Percentiles rank a stretch among this genome's conserved stretches.
phyloP scores from a whole-genome alignment of 2,888 invertebrate genomes.

The Andricus quercusramuli region DNA sequence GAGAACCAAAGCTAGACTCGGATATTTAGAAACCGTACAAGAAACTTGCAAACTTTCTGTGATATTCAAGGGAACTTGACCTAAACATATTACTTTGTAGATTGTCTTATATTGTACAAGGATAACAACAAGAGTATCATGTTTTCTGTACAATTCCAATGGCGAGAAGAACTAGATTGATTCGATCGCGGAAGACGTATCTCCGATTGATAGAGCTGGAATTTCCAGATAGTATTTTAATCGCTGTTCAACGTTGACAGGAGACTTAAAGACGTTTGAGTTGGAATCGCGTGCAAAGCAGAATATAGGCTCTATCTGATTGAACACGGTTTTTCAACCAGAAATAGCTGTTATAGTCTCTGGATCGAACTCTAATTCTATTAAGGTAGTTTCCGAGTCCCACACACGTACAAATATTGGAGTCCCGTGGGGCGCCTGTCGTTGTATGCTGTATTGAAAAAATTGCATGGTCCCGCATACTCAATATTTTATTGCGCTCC shows the following conservation, averaged over 20 bases:
- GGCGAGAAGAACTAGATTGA: neutral
- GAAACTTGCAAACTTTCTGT: neutral
- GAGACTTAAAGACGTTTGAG: neutral
- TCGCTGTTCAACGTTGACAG: neutral
- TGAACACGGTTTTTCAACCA: neutral
- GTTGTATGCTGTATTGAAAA: too few species aligned
- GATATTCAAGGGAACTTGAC: too few species aligned
- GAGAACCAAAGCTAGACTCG: conserved; percentile 46
- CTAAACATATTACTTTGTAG: too few species aligned
- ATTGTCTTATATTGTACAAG: too few species aligned
- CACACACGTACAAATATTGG: too few species aligned
- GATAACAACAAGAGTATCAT: too few species aligned
- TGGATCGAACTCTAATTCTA: neutral
- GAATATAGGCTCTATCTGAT: neutral
- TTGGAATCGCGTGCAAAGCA: neutral
- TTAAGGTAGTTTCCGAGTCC: too few species aligned
- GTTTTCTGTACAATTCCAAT: neutral
- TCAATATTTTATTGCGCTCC: too few species aligned
- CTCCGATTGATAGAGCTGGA: neutral
- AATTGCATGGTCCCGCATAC: too few species aligned
- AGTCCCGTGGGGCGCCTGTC: too few species aligned
- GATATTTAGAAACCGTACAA: neutral
- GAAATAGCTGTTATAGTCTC: neutral
- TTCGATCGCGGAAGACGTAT: neutral
- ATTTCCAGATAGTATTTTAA: neutral